Percentiles rank a stretch among this genome's conserved stretches.
phyloP scores from a whole-genome alignment of 2,113 vertebrate species.

The Tetraodon nigroviridis region DNA sequence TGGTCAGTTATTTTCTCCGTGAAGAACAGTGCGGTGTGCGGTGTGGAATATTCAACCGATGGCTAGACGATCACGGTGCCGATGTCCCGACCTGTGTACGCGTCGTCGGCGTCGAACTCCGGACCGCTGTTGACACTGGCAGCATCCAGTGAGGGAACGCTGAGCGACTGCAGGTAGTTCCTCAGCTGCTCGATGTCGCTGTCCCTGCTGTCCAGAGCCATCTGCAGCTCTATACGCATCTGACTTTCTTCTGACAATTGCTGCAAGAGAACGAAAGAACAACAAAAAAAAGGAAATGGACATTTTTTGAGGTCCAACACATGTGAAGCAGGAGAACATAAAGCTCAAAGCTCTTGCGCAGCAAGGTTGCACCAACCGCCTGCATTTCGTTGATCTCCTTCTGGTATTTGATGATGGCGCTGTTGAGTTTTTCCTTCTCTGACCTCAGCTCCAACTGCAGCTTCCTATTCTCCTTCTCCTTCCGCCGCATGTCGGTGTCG shows the following conservation, averaged over 20 bases:
- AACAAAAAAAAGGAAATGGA: not conserved
- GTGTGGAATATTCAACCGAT: no score
- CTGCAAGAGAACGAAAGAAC: constrained; percentile 62
- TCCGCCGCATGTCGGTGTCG: constrained; percentile 91
- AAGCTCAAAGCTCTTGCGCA: not conserved
- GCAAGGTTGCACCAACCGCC: constrained; percentile 76
- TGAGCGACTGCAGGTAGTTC: constrained; percentile 85
- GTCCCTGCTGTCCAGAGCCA: constrained; percentile 98
- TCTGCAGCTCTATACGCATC: constrained; percentile 93
- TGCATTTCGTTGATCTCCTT: constrained; percentile 97
- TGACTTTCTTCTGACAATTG: constrained; percentile 95
- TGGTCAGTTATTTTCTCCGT: no score
- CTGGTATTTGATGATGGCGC: constrained; percentile 96
- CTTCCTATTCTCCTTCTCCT: constrained; percentile 98
- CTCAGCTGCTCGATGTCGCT: constrained; percentile 99
- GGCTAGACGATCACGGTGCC: no score
- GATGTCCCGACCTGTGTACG: constrained; percentile 78
- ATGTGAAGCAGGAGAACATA: not conserved
- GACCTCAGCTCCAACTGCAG: constrained; percentile 94
- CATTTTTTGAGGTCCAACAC: no score
- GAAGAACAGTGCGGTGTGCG: no score
- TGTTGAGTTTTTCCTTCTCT: constrained; percentile 93
- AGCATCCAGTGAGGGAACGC: constrained; percentile 86
- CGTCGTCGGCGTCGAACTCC: constrained; percentile 88
- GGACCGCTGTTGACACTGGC: constrained; percentile 90